Conservation (phyloP, 2,888 invertebrate genomes). For the Ormyrus rosae region DNA sequence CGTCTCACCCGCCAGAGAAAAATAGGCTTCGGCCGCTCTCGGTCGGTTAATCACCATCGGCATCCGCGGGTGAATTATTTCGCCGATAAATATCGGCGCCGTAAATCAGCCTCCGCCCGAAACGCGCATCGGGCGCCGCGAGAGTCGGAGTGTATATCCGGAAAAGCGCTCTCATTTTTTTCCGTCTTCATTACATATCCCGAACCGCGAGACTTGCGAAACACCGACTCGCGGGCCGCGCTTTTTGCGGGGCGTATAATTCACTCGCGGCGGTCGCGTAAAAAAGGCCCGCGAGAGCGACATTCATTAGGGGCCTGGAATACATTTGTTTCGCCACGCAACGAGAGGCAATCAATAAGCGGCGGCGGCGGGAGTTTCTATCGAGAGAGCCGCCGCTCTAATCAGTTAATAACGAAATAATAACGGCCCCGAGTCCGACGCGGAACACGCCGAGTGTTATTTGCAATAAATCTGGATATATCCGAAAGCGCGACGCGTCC, state of each 20-base stretch:
- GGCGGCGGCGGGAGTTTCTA: no score
- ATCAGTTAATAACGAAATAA: constrained; percentile 54
- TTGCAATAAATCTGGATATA: constrained; percentile 48
- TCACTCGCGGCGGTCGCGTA: no score
- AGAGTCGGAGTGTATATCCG: not conserved
- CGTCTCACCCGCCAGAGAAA: not conserved
- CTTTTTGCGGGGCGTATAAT: no score
- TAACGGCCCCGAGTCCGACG: constrained; percentile 31
- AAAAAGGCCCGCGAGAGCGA: no score
- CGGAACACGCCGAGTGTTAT: constrained; percentile 19
- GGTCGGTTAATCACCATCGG: constrained; percentile 33
- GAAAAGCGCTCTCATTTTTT: constrained; percentile 14
- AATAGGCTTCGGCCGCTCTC: not conserved
- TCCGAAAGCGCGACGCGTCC: not conserved
- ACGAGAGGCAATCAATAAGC: no score
- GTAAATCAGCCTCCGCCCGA: constrained; percentile 36
- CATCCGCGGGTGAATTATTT: constrained; percentile 38
- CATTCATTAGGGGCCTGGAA: no score
- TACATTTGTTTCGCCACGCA: no score
- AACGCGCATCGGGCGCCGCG: constrained; percentile 22
- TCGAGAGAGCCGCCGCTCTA: constrained; percentile 8
- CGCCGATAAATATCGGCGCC: constrained; percentile 46
- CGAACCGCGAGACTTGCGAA: no score
- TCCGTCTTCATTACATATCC: not conserved
- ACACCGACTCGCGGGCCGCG: no score